Base-by-base conservation (phyloP, 2,113 vertebrate genomes). In the Microcebus murinus region DNA sequence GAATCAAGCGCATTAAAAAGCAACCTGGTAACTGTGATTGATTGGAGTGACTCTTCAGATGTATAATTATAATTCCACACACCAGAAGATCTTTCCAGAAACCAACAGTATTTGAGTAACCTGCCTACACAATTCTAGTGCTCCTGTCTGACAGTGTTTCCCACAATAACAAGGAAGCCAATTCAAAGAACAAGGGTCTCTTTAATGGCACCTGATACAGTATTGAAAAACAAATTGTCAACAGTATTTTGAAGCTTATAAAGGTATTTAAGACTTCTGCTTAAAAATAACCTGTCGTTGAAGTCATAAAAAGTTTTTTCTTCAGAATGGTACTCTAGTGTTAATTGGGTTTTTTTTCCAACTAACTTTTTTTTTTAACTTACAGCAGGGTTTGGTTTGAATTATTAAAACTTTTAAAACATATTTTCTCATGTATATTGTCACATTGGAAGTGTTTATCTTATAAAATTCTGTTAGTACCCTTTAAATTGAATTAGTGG, bases 21-120 rank as follows among this genome's bases (percentile, higher is more conserved):
- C 99, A 99, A 99, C 96, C 96, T 99, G 93, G 98, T 99, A 86
- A 99, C 98, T 9, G 98, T 99, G 96, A 99, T 99, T 34, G 99
- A 99, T 45, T 99, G 99, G 98, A 99, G 99, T 17, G 99, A 99
- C 97, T 99, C 98, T 17, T 99, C 99, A 79, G 99, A 99, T n/a
- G 83, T 97, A 0, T 98, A 98, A 0, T 23, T 97, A 0, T 98
- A 97, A 0, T 23, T 79, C 59, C 63, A 45, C 55, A 20, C 4
- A 12, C 59, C 57, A 88, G 48, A 65, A 27, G 12, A 65, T 39
- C 17, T 57, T 68, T 29, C 55, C 31, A 0, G 50, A 11, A 77
- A 87, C 96, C 93, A 36, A 4, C 59, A 21, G 70, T 13, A 15
- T 25, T 34, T 23, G 18, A 57, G 68, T 57, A 42, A 0, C 25